Evolutionary conservation across 2,113 vertebrate genomes (phyloP), one percentile per base, ranked within the genome.

Genomic region (Mionectes macconnelli): DNA sequence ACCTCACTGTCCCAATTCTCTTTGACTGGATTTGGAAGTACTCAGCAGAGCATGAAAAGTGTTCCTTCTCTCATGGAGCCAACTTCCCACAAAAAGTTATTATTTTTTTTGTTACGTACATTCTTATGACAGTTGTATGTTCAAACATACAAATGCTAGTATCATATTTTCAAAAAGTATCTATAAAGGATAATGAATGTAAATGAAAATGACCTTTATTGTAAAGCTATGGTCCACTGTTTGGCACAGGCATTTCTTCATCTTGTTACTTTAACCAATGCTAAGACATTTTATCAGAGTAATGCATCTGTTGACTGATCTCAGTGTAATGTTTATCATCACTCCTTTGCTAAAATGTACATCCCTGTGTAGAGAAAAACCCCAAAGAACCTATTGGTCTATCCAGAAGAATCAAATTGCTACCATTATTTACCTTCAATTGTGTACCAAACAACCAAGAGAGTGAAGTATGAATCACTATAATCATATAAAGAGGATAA

Each of bases 401-500:
- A 94, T 89, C 77, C 64, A 96, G 87, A 93, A 97, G 27, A 52
- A 95, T 64, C 74, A 88, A 96, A 96, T 73, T 92, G 52, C 42
- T 79, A 53, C 67, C n/a, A 80, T 93, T 84, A 89, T 84, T 91
- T 86, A 96, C 88, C 77, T 86, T 72, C 60, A 92, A 72, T 64
- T 90, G 68, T 53, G 74, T 93, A 87, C 67, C 87, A 80, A 95
- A 90, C 47, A 93, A 89, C 30, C 11, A 87, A 92, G 60, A 82
- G 12, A 85, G 52, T 74, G 59, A 79, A 73, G 78, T 84, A 93
- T 90, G 86, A 97, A 94, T 92, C 91, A 94, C 55, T 79, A 33
- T 93, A 94, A 95, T 96, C 87, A 85, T 59, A 67, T 72, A 89
- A 89, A 85, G 42, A 96, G 59, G 40, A 88, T 93, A 88, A 96